Evolutionary conservation across 92 coral and sea anemone genomes (phyloP).

Genomic region (Nematostella vectensis): DNA sequence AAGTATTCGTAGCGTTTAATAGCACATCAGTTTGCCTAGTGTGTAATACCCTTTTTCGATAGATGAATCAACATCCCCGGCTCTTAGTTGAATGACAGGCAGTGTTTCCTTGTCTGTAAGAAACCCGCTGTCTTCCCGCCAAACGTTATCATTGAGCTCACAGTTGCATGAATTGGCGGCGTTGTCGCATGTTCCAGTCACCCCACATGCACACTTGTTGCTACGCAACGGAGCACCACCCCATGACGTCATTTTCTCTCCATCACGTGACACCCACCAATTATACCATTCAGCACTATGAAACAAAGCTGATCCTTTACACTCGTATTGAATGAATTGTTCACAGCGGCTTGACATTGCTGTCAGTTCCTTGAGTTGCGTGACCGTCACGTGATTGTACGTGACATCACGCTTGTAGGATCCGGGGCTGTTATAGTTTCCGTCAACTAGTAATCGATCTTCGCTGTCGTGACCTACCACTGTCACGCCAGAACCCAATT

Average conservation of each 20-base stretch:
- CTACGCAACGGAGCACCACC: neutral
- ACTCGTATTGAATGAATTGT: neutral
- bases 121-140: slow-evolving; percentile 1
- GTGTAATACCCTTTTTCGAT: too few relatives aligned
- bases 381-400: neutral
- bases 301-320: neutral
- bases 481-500: neutral
- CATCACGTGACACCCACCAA: neutral
- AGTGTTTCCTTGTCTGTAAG: too few relatives aligned
- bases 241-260: too few relatives aligned
- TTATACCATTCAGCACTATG: neutral
- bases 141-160: neutral
- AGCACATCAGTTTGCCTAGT: too few relatives aligned
- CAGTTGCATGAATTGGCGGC: neutral
- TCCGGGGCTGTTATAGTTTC: neutral
- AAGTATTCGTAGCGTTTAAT: too few relatives aligned
- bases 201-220: neutral
- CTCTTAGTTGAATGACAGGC: too few relatives aligned
- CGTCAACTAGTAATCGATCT: neutral
- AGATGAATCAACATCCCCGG: too few relatives aligned
- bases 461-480: neutral
- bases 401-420: neutral
- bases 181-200: neutral
- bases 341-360: neutral
- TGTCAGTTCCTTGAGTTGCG: neutral